phyloP scores from a whole-genome alignment of 2,797 vertebrate genomes.

The Peromyscus nudipes region DNA sequence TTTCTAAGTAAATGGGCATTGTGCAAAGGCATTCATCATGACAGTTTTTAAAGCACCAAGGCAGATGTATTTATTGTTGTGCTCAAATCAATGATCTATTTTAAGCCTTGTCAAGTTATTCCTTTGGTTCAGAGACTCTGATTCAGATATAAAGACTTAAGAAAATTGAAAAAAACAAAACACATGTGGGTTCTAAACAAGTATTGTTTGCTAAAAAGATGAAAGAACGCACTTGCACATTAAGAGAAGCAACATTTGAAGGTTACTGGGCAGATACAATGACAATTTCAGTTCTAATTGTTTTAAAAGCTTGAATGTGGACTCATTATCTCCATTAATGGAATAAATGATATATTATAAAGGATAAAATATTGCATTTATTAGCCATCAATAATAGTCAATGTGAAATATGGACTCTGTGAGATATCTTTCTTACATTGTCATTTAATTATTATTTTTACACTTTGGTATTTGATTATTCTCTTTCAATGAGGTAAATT shows the following conservation, averaged over 20 bases:
- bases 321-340: not conserved
- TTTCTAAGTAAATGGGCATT: not conserved
- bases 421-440: not conserved
- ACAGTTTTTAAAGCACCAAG: not conserved
- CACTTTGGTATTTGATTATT: not conserved
- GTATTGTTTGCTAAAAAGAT: not conserved
- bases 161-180: too few relatives aligned
- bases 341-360: not conserved
- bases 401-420: not conserved
- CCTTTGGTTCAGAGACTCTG: too few relatives aligned
- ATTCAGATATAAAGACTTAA: not conserved
- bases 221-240: not conserved
- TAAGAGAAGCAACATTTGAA: not conserved
- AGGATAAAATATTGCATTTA: too few relatives aligned
- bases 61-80: not conserved
- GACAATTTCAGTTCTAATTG: not conserved
- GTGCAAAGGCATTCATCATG: not conserved
- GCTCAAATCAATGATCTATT: not conserved
- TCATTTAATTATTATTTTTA: not conserved
- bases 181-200: too few relatives aligned
- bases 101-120: not conserved
- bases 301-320: not conserved
- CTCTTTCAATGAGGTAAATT: not conserved
- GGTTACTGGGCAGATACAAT: not conserved
- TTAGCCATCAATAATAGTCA: not conserved